Base-by-base conservation (phyloP, 2,113 vertebrate species). In the Boulengerochromis microlepis region DNA sequence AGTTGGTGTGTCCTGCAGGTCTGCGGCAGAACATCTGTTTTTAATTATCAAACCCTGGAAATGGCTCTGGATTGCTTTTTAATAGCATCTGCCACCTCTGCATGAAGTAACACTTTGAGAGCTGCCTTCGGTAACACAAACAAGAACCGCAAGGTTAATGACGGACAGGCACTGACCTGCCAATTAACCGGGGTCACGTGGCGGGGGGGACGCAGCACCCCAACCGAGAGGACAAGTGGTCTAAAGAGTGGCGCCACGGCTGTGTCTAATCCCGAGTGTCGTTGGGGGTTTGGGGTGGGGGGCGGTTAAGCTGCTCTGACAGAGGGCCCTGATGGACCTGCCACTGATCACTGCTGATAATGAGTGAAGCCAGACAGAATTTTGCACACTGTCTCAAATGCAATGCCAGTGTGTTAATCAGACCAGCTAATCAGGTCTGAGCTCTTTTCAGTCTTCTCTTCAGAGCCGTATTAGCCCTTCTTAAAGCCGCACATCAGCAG, bases 401-500 rank as follows among this genome's bases (percentile, higher is more conserved):
- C 89, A 91, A 76, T 74, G 66, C 26, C 81, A 74, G 87, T 81
- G 93, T 85, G 81, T 90, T 92, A 94, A 94, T 94, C 93, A 89
- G 90, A 91, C 78, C 80, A 86, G 94, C 93, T 95, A 95, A 95
- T 95, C 95, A 89, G 92, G 94, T 95, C 93, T 95, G 93, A 96
- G 94, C 95, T 94, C 93, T 85, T 90, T 80, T 82, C 85, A 84
- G 71, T 61, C 81, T 50, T 22, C 18, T 22, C 2, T 78, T 76
- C 66, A 42, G 83, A 74, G 86, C 80, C 64, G 87, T 38, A 15
- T 89, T 83, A 89, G 80, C 31, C 3, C 78, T n/a, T 53, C 78
- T 74, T 91, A 91, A 88, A 66, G 31, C 40, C 5, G 18, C 45
- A 57, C 86, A 66, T 80, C 80, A 88, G 53, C 50, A 81, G 54